Conservation (phyloP, 2,113 vertebrate genomes). For the Myrmecobius fasciatus region DNA sequence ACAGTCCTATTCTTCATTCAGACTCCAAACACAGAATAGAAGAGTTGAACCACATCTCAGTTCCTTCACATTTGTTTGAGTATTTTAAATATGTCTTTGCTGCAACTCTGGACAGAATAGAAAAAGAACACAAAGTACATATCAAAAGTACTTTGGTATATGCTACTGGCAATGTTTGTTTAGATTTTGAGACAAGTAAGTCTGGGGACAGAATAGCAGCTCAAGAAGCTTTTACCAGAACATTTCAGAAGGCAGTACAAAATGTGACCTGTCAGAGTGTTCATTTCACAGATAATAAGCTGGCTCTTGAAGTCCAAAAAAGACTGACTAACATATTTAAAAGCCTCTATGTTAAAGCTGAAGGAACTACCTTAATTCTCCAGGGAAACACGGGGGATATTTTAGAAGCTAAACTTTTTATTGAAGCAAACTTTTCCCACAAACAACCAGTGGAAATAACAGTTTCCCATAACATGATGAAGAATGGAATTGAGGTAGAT, state of each 20-base stretch:
- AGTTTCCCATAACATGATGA: background rate
- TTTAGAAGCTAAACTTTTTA: constrained; percentile 66
- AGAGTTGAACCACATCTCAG: background rate
- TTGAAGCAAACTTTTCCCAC: constrained; percentile 32
- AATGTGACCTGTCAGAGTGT: constrained; percentile 65
- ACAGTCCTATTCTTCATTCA: background rate
- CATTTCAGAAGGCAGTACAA: constrained; percentile 71
- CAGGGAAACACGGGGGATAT: constrained; percentile 73
- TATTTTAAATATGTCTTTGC: constrained; percentile 73
- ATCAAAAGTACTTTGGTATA: background rate
- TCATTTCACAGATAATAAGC: background rate
- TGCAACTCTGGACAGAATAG: constrained; percentile 54
- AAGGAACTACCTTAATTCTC: constrained; percentile 69
- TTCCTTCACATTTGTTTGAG: constrained; percentile 74
- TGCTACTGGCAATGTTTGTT: accelerated
- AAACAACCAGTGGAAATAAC: constrained; percentile 64
- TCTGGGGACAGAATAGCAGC: constrained; percentile 35
- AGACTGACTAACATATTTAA: constrained; percentile 67
- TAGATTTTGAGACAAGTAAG: constrained; percentile 56
- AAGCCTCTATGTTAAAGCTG: constrained; percentile 71
- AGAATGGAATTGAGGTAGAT: constrained; percentile 70
- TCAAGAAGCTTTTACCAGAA: constrained; percentile 48
- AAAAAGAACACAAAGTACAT: background rate
- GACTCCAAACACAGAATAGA: constrained; percentile 3
- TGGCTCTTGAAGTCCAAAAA: constrained; percentile 41